A percentile compares a stretch with the other conserved stretches of the same genome.
Conservation (phyloP, 2,888 invertebrate genomes). For the Mantis religiosa region DNA sequence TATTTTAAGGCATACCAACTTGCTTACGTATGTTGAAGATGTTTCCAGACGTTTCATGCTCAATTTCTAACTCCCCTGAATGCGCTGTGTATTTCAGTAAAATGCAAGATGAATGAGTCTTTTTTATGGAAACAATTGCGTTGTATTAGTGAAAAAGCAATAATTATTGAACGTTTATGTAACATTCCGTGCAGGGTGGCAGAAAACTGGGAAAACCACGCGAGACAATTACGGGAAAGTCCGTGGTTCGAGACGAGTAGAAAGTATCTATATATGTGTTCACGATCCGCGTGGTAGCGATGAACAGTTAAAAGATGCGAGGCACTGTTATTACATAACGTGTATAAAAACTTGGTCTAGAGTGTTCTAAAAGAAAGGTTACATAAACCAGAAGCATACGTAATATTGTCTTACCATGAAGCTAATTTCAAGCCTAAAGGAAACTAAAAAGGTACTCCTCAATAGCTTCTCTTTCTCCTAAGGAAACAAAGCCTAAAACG, state of each 20-base stretch:
- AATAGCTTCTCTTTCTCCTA: no score
- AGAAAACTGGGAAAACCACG: background rate
- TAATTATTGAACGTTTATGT: background rate
- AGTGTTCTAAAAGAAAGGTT: background rate
- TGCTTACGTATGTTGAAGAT: no score
- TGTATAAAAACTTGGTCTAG: background rate
- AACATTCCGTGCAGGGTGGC: background rate
- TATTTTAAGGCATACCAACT: no score
- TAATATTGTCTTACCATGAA: background rate
- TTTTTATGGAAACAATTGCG: no score
- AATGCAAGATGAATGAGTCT: no score
- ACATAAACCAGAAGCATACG: background rate
- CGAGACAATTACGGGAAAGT: background rate
- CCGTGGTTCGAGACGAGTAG: background rate
- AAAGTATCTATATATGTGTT: background rate
- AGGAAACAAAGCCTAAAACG: no score
- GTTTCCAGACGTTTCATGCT: no score
- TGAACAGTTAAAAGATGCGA: background rate
- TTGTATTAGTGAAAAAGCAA: background rate
- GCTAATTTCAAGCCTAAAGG: background rate
- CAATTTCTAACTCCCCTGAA: no score
- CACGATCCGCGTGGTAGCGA: background rate
- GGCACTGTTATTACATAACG: background rate
- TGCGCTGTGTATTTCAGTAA: no score
- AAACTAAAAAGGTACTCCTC: background rate